A percentile compares a stretch with the other conserved stretches of the same genome.
Evolutionary conservation across 2,797 vertebrate species (phyloP).

Genomic region (Myripristis murdjan): DNA sequence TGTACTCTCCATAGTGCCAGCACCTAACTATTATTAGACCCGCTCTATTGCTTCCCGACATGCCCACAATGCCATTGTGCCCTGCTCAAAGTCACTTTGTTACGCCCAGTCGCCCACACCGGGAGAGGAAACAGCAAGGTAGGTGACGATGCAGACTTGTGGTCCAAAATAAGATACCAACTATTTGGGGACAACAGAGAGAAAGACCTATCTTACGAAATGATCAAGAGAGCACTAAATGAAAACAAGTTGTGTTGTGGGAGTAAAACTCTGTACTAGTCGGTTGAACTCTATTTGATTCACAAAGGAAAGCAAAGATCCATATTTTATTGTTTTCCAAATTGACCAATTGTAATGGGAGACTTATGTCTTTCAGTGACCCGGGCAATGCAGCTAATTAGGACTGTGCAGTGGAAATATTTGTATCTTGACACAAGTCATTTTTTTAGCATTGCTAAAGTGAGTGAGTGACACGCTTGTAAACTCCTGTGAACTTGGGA

Average conservation of each 20-base stretch:
- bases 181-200: conserved; percentile 16
- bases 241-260: too few species aligned
- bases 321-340: background rate
- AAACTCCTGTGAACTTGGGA: background rate
- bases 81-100: conserved; percentile 53
- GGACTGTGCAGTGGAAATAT: background rate
- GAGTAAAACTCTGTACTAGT: too few species aligned
- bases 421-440: background rate
- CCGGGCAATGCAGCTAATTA: background rate
- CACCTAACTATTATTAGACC: conserved; percentile 61
- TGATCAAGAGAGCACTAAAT: too few species aligned
- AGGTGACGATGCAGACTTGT: conserved; percentile 27
- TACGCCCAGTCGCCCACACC: conserved; percentile 46
- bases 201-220: background rate
- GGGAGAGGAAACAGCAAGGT: conserved; percentile 30
- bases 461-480: background rate
- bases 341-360: background rate
- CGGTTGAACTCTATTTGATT: too few species aligned
- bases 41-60: conserved; percentile 20
- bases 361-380: too few species aligned
- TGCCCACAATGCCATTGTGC: conserved; percentile 54
- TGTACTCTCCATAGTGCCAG: conserved; percentile 30
- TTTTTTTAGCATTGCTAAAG: conserved; percentile 13
- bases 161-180: conserved; percentile 33
- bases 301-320: too few species aligned